Evolutionary conservation across 2,888 invertebrate species (phyloP).

Genomic region (Ischnus inquisitorius): DNA sequence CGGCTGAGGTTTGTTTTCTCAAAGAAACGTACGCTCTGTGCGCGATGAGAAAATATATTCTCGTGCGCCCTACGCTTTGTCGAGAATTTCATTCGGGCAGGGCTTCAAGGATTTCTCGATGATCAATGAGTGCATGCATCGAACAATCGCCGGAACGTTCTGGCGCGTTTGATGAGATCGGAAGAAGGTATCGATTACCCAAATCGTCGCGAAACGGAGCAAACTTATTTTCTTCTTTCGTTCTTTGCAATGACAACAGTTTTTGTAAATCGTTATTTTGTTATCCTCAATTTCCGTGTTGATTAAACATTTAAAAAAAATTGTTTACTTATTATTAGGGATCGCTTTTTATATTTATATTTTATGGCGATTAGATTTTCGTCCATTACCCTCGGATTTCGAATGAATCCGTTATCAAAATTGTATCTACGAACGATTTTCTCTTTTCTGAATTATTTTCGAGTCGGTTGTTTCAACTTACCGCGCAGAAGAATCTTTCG

Average conservation of each 20-base stretch:
- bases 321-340: too few species aligned
- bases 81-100: not conserved
- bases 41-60: constrained; percentile 7
- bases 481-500: constrained; percentile 95
- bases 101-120: not conserved
- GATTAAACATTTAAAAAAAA: too few species aligned
- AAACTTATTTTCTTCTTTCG: too few species aligned
- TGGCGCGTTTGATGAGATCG: not conserved
- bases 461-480: constrained; percentile 84
- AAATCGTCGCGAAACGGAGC: not conserved
- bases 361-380: too few species aligned
- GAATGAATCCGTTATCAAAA: too few species aligned
- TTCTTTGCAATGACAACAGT: too few species aligned
- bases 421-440: not conserved
- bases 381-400: too few species aligned
- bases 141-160: not conserved
- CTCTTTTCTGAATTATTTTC: not conserved
- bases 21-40: constrained; percentile 14
- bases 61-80: constrained; percentile 35
- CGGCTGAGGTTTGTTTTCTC: constrained; percentile 57
- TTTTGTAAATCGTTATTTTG: too few species aligned
- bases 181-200: not conserved
- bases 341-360: too few species aligned
- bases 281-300: too few species aligned
- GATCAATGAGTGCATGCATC: constrained; percentile 16